These are phyloP conservation scores for Ptilonorhynchus violaceus DNA, from an alignment of 2,113 vertebrate genomes.

Conservation along the genomic window DNA sequence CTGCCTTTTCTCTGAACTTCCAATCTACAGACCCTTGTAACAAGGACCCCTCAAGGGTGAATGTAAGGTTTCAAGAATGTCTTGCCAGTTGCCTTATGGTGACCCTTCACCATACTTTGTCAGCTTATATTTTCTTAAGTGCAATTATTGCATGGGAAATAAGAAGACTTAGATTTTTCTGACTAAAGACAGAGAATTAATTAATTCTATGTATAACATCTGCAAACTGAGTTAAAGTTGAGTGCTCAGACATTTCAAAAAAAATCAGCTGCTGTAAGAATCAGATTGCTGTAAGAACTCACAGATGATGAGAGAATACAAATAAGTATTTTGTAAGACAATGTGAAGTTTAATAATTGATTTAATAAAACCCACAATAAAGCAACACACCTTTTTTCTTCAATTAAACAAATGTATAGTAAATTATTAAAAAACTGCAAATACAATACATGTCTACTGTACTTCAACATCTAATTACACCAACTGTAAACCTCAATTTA, in stretches of 20 bases:
- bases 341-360: slow-evolving; percentile 53
- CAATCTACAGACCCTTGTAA: background rate
- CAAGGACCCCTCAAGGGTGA: background rate
- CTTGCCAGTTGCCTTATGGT: background rate
- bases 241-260: background rate
- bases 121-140: background rate
- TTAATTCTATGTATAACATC: background rate
- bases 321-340: slow-evolving; percentile 25
- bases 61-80: background rate
- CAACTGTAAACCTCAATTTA: slow-evolving; percentile 59
- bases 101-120: background rate
- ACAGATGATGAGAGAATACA: background rate
- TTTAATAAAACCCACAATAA: slow-evolving; percentile 76
- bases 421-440: slow-evolving; percentile 73
- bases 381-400: slow-evolving; percentile 66
- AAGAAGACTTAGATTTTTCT: background rate
- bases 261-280: background rate
- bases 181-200: background rate
- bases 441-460: slow-evolving; percentile 69
- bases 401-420: slow-evolving; percentile 74
- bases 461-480: slow-evolving; percentile 68
- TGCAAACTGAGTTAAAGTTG: background rate
- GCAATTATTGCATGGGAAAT: background rate
- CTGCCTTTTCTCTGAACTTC: background rate
- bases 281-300: background rate